Conservation (phyloP, 2,113 vertebrate genomes). For the Motacilla alba region DNA sequence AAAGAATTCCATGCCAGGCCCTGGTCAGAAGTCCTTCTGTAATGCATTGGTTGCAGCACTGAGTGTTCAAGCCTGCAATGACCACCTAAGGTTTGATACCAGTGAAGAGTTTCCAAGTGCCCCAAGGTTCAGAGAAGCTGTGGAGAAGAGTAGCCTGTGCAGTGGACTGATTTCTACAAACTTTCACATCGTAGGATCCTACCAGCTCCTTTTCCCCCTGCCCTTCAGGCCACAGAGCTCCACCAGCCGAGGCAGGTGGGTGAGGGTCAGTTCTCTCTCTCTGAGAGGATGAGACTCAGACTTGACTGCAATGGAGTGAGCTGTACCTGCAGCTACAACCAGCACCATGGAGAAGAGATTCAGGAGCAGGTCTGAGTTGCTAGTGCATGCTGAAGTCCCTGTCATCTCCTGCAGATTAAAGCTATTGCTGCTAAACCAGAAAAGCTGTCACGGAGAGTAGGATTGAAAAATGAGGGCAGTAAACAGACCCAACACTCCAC, state of each 20-base stretch:
- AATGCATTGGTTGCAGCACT: rapidly evolving
- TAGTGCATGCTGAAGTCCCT: background rate
- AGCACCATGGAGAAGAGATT: background rate
- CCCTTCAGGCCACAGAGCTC: background rate
- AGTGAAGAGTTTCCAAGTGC: background rate
- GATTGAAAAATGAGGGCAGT: background rate
- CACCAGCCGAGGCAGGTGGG: rapidly evolving
- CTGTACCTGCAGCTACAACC: background rate
- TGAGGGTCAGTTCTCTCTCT: background rate
- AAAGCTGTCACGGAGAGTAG: background rate
- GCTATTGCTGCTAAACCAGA: background rate
- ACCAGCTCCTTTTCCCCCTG: background rate
- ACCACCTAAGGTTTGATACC: rapidly evolving
- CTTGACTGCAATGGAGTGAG: rapidly evolving
- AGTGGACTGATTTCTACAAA: background rate
- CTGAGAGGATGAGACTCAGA: rapidly evolving
- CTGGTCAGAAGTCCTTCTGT: background rate
- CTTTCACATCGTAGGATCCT: background rate
- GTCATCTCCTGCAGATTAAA: background rate
- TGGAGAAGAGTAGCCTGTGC: background rate
- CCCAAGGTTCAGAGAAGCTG: background rate
- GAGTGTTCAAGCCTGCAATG: background rate
- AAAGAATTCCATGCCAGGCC: background rate
- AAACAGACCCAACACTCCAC: background rate
- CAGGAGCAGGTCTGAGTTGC: background rate